Conservation (phyloP, 1,140 invertebrate species). For the Pachypeltis micranthus region DNA sequence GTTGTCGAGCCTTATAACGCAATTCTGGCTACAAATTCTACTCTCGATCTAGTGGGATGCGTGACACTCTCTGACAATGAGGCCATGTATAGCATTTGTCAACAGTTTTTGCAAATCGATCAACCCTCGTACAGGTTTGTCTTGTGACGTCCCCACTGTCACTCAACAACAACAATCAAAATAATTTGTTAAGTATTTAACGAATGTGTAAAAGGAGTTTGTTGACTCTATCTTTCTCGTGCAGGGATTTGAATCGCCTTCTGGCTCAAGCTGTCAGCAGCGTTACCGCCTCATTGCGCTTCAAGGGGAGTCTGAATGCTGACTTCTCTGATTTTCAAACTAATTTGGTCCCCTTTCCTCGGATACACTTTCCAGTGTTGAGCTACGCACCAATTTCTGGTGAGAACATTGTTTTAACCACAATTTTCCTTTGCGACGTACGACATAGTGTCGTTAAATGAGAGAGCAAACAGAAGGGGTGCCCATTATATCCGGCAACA, state of each 20-base stretch:
- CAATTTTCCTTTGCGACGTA: too few species aligned
- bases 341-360: slow-evolving; percentile 42
- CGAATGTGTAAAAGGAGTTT: too few species aligned
- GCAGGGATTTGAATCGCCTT: slow-evolving; percentile 69
- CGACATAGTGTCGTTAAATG: too few species aligned
- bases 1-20: slow-evolving; percentile 76
- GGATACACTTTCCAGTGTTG: slow-evolving; percentile 43
- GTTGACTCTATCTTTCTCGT: too few species aligned
- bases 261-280: slow-evolving; percentile 46
- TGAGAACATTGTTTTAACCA: slow-evolving; percentile 42
- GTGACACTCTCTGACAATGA: slow-evolving; percentile 81
- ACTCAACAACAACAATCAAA: background rate
- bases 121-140: slow-evolving; percentile 35
- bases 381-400: slow-evolving; percentile 39
- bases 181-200: background rate
- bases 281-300: slow-evolving; percentile 46
- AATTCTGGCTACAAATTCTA: slow-evolving; percentile 63
- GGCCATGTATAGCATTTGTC: slow-evolving; percentile 65
- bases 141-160: too few species aligned
- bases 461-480: too few species aligned
- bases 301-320: slow-evolving; percentile 59
- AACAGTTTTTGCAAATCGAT: slow-evolving; percentile 36
- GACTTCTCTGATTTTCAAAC: slow-evolving; percentile 58
- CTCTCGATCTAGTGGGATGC: slow-evolving; percentile 63
- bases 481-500: too few species aligned